phyloP scores from a whole-genome alignment of 2,797 vertebrate species.

The Chelon labrosus region DNA sequence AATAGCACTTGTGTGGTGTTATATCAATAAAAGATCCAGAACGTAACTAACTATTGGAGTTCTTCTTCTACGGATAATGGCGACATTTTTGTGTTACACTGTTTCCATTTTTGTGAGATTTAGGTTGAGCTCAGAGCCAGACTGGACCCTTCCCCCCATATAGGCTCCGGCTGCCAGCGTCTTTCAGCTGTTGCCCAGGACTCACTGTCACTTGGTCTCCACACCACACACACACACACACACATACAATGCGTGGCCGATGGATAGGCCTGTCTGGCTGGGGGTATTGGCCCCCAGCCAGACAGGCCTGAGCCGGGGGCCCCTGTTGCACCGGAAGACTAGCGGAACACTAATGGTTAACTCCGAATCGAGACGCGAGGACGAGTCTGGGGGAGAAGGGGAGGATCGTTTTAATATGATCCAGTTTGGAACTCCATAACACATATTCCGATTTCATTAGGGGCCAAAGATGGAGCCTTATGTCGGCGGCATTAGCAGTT shows the following conservation, averaged over 20 bases:
- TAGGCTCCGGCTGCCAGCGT: conserved; percentile 49
- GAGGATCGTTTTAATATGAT: conserved; percentile 69
- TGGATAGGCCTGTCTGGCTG: conserved; percentile 50
- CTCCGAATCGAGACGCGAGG: conserved; percentile 52
- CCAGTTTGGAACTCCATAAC: conserved; percentile 78
- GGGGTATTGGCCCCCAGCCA: conserved; percentile 76
- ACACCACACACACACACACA: conserved; percentile 9
- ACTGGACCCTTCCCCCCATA: conserved; percentile 57
- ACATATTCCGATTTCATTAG: conserved; percentile 78
- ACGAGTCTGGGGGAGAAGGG: conserved; percentile 37
- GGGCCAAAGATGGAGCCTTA: conserved; percentile 73
- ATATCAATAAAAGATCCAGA: too few relatives aligned
- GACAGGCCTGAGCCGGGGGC: conserved; percentile 50
- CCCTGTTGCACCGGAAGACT: conserved; percentile 73
- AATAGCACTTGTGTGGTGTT: neutral
- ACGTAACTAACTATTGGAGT: neutral
- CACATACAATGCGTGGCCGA: conserved; percentile 68
- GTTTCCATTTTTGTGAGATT: conserved; percentile 65
- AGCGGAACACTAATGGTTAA: conserved; percentile 80
- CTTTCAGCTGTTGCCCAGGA: conserved; percentile 82
- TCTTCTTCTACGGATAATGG: neutral
- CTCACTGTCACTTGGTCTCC: conserved; percentile 80
- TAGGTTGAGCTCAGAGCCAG: conserved; percentile 52
- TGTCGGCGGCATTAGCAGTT: conserved; percentile 73
- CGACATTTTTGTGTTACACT: conserved; percentile 51